Conservation (phyloP, 2,888 invertebrate genomes). For the Seira musarum region DNA sequence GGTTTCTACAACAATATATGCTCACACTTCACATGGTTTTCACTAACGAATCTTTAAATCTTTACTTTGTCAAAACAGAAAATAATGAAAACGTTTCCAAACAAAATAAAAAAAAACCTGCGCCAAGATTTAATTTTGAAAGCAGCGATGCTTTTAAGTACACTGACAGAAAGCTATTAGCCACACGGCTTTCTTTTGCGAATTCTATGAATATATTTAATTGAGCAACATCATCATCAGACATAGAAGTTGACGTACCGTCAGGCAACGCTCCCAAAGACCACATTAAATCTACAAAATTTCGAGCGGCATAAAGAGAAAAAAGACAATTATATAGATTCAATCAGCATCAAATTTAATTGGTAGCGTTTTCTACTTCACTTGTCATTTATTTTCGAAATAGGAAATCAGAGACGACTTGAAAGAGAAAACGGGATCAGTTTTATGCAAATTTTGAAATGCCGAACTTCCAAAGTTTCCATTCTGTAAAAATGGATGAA, state of each 20-base stretch:
- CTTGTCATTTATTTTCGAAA: conserved; percentile 6
- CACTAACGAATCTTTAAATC: no score
- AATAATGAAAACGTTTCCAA: no score
- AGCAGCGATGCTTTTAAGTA: conserved; percentile 29
- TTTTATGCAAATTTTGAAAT: no score
- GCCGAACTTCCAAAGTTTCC: no score
- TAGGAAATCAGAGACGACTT: background rate
- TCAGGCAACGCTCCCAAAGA: conserved; percentile 98
- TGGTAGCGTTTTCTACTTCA: conserved; percentile 38
- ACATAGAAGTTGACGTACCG: conserved; percentile 80
- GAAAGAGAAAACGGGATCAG: conserved; percentile 4
- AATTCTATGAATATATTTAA: conserved; percentile 21
- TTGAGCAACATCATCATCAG: conserved; percentile 62
- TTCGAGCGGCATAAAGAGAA: conserved; percentile 70
- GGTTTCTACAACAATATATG: no score
- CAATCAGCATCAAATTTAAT: conserved; percentile 60
- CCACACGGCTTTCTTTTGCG: conserved; percentile 65
- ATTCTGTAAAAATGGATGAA: no score
- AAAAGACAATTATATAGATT: conserved; percentile 70
- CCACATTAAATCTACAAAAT: conserved; percentile 97
- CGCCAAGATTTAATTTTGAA: no score
- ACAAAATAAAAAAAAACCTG: no score
- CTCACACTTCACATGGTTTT: no score
- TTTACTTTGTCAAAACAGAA: no score
- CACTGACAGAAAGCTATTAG: conserved; percentile 67